Conservation (phyloP, 2,113 vertebrate species). For the Mustela lutreola region DNA sequence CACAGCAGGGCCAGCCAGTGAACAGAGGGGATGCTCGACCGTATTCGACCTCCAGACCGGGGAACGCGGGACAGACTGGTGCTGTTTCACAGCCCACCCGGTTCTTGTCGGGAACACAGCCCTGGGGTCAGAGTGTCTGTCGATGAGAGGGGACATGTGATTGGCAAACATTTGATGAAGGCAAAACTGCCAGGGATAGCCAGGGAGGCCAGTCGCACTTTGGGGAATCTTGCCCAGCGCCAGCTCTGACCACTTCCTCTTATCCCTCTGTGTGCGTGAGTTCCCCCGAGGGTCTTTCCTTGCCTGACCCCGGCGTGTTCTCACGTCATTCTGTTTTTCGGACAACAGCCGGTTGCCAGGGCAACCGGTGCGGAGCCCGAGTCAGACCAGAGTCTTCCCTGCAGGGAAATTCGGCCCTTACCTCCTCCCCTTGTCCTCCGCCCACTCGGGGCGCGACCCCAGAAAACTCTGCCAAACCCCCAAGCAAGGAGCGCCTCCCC, state of each 20-base stretch:
- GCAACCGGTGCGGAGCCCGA: not conserved
- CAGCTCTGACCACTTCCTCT: not conserved
- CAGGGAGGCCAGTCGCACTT: not conserved
- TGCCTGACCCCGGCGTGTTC: not conserved
- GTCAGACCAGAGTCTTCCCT: not conserved
- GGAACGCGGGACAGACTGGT: not conserved
- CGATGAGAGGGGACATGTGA: not conserved
- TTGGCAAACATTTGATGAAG: not conserved
- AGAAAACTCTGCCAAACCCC: not conserved
- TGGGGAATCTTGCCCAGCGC: not conserved
- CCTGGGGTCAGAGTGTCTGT: no score
- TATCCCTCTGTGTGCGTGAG: not conserved
- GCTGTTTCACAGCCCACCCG: not conserved
- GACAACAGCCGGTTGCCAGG: slow-evolving; percentile 66
- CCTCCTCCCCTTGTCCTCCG: not conserved
- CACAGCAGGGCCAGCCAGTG: not conserved
- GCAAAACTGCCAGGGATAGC: not conserved
- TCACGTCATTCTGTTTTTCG: slow-evolving; percentile 57
- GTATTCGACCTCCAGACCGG: not conserved
- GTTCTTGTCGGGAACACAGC: not conserved
- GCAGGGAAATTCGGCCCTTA: not conserved
- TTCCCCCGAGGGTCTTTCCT: not conserved
- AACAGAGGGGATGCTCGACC: not conserved
- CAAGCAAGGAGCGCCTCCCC: not conserved
- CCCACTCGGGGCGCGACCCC: not conserved